Conservation (phyloP, 2,797 vertebrate species). For the Schizothorax lantsangensis region DNA sequence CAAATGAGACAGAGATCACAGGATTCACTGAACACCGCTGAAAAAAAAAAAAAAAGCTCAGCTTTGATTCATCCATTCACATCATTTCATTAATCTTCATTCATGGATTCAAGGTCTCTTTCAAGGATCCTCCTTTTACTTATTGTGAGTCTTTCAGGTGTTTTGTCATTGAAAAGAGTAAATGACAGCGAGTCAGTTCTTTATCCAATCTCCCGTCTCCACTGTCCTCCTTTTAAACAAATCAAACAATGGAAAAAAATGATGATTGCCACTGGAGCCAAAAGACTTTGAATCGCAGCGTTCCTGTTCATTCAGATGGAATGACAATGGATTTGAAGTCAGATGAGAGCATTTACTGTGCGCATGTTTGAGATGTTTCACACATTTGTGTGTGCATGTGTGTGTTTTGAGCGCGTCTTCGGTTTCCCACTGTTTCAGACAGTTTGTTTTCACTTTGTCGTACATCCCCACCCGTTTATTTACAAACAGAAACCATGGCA, state of each 20-base stretch:
- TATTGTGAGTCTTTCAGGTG: slow-evolving; percentile 57
- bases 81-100: slow-evolving; percentile 60
- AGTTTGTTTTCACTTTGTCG: slow-evolving; percentile 64
- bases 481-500: slow-evolving; percentile 72
- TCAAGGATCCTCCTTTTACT: slow-evolving; percentile 56
- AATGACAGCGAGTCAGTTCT: slow-evolving; percentile 43
- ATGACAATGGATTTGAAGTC: slow-evolving; percentile 61
- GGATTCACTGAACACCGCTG: slow-evolving; percentile 42
- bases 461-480: slow-evolving; percentile 61
- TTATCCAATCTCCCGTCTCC: slow-evolving; percentile 50
- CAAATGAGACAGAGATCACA: slow-evolving; percentile 42
- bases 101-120: slow-evolving; percentile 53
- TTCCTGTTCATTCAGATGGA: slow-evolving; percentile 62
- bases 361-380: slow-evolving; percentile 60
- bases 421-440: slow-evolving; percentile 54
- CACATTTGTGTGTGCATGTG: slow-evolving; percentile 42
- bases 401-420: slow-evolving; percentile 21
- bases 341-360: slow-evolving; percentile 62
- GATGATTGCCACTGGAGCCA: slow-evolving; percentile 58
- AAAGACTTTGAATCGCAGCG: slow-evolving; percentile 63
- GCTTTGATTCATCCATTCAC: slow-evolving; percentile 52
- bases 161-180: slow-evolving; percentile 56
- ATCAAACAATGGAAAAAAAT: slow-evolving; percentile 63
- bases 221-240: slow-evolving; percentile 62
- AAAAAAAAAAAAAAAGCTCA: slow-evolving; percentile 24